Conservation (phyloP, 1,140 invertebrate genomes). For the Pollicipes pollicipes region DNA sequence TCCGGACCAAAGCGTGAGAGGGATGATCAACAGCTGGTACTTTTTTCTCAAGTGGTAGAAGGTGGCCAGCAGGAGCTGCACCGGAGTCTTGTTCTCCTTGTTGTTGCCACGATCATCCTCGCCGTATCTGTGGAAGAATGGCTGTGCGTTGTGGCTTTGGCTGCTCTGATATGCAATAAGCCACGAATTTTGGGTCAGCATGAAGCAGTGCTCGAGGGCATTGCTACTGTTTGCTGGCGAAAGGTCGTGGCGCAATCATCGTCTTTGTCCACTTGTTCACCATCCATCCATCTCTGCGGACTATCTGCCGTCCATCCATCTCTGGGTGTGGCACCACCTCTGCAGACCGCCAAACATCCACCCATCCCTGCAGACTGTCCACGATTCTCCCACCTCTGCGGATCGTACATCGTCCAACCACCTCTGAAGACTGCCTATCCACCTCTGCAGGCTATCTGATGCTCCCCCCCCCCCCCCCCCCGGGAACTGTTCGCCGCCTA, state of each 20-base stretch:
- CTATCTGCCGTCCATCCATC: not conserved
- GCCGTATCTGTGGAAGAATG: constrained; percentile 10
- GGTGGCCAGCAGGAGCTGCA: constrained; percentile 67
- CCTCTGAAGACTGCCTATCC: no score
- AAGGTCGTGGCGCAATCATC: not conserved
- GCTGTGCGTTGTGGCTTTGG: not conserved
- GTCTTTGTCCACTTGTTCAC: not conserved
- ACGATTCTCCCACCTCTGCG: no score
- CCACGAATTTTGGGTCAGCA: no score
- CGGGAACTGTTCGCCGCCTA: not conserved
- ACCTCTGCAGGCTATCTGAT: no score
- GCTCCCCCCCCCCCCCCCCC: no score
- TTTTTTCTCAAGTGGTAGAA: constrained; percentile 64
- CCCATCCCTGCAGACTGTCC: no score
- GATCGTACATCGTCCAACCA: no score
- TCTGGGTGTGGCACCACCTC: no score
- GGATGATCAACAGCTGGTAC: constrained; percentile 79
- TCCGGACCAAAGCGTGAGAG: constrained; percentile 88
- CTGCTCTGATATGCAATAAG: not conserved
- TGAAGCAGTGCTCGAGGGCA: not conserved
- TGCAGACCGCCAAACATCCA: no score
- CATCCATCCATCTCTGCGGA: not conserved
- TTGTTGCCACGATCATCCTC: constrained; percentile 8
- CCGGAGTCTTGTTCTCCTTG: constrained; percentile 44
- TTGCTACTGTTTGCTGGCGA: not conserved